A percentile compares a stretch with the other conserved stretches of the same genome.
These are phyloP conservation scores for Dolichomitus sp. DNA, from an alignment of 2,888 invertebrate species.

Conservation along the genomic window DNA sequence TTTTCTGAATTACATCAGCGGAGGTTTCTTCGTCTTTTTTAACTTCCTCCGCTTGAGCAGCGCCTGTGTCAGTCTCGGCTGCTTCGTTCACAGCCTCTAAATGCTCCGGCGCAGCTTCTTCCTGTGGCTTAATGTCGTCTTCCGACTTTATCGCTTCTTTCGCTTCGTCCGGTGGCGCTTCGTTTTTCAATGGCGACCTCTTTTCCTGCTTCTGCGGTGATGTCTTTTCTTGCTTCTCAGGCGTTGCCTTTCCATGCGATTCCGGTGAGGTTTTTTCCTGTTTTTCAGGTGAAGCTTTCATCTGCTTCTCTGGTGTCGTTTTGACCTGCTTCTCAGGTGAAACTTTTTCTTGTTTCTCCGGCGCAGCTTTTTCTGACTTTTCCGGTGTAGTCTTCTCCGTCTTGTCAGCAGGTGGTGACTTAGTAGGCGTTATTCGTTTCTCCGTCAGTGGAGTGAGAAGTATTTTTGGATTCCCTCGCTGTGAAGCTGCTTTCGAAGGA, in stretches of 20 bases:
- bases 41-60: neutral
- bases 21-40: constrained; percentile 9
- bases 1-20: constrained; percentile 17
- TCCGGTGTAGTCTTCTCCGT: neutral
- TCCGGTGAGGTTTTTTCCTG: neutral
- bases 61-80: neutral
- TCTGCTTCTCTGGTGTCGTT: neutral
- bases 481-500: constrained; percentile 68
- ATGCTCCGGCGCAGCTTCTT: neutral
- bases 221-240: constrained; percentile 52
- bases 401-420: constrained; percentile 46
- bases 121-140: neutral
- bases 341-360: neutral
- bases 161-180: constrained; percentile 23
- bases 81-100: constrained; percentile 18
- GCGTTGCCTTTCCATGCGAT: neutral
- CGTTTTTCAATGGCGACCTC: constrained; percentile 48
- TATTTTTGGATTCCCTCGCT: constrained; percentile 66
- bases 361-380: constrained; percentile 2
- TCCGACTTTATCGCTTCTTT: neutral
- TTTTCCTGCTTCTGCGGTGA: constrained; percentile 35
- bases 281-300: neutral
- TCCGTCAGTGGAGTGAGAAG: constrained; percentile 56
- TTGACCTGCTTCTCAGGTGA: neutral
- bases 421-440: constrained; percentile 66